Evolutionary conservation across 2,888 invertebrate genomes (phyloP).

Genomic region (Leuctra nigra): DNA sequence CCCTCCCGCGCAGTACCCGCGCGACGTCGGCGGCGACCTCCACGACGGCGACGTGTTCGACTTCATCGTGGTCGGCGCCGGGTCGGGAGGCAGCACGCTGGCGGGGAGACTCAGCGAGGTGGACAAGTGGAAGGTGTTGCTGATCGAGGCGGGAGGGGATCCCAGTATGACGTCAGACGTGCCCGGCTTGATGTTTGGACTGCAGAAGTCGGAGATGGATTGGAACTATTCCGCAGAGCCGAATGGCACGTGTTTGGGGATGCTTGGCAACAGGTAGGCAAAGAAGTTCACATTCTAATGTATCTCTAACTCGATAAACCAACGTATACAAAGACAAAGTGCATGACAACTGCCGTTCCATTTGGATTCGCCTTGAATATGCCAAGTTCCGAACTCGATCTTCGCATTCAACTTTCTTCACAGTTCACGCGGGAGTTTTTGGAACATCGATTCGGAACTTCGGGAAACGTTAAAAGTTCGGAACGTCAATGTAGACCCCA

Average conservation of each 20-base stretch:
- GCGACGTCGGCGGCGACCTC: conserved; percentile 32
- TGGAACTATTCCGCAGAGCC: conserved; percentile 44
- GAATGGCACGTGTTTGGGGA: conserved; percentile 52
- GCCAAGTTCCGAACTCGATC: no score
- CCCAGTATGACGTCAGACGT: conserved; percentile 43
- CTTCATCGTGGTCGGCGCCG: conserved; percentile 41
- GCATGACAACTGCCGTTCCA: no score
- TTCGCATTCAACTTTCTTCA: no score
- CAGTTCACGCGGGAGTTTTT: no score
- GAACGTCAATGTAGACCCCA: no score
- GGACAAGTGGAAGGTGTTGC: conserved; percentile 42
- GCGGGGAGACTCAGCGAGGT: conserved; percentile 45
- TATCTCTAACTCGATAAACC: no score
- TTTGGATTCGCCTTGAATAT: no score
- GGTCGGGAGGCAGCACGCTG: conserved; percentile 48
- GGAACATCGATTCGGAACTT: no score
- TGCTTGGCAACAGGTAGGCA: conserved; percentile 36
- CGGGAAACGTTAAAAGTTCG: no score
- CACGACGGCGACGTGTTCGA: conserved; percentile 32
- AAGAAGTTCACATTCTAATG: no score
- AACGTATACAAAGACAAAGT: no score
- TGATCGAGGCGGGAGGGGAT: conserved; percentile 48
- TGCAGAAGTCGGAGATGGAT: conserved; percentile 38
- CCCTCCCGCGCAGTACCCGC: conserved; percentile 50
- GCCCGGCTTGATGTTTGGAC: conserved; percentile 37